Evolutionary conservation across 2,888 invertebrate species (phyloP).

Genomic region (Tenthredo mesomela): DNA sequence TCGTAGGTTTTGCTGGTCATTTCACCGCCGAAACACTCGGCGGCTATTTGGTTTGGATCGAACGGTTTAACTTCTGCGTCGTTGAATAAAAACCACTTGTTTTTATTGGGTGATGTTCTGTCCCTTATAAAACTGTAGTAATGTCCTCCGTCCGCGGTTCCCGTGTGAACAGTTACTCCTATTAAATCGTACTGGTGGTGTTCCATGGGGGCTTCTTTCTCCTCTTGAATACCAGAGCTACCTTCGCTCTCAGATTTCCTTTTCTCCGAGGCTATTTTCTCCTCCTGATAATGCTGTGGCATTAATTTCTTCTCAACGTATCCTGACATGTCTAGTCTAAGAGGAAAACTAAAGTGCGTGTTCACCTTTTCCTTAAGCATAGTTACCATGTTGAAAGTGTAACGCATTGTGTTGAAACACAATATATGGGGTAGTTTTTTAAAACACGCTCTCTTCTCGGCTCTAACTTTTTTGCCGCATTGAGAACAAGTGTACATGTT

Average conservation of each 20-base stretch:
- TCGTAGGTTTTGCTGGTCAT: slow-evolving; percentile 99
- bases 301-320: slow-evolving; percentile 96
- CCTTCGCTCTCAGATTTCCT: slow-evolving; percentile 62
- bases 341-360: slow-evolving; percentile 97
- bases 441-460: slow-evolving; percentile 97
- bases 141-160: slow-evolving; percentile 98
- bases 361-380: slow-evolving; percentile 99
- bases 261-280: slow-evolving; percentile 64
- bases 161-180: slow-evolving; percentile 98
- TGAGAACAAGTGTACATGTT: slow-evolving; percentile 99
- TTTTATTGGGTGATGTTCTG: slow-evolving; percentile 84
- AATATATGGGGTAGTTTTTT: slow-evolving; percentile 95
- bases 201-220: slow-evolving; percentile 82
- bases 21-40: slow-evolving; percentile 98
- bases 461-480: slow-evolving; percentile 96
- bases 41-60: slow-evolving; percentile 95
- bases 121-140: slow-evolving; percentile 98
- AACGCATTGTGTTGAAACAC: slow-evolving; percentile 98
- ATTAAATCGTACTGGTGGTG: slow-evolving; percentile 91
- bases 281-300: slow-evolving; percentile 92
- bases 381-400: slow-evolving; percentile 98
- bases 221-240: slow-evolving; percentile 71
- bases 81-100: slow-evolving; percentile 96
- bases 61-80: slow-evolving; percentile 97
- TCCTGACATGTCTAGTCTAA: slow-evolving; percentile 95